Evolutionary conservation across 2,797 vertebrate genomes (phyloP).

Genomic region (Dromococcyx pavoninus): DNA sequence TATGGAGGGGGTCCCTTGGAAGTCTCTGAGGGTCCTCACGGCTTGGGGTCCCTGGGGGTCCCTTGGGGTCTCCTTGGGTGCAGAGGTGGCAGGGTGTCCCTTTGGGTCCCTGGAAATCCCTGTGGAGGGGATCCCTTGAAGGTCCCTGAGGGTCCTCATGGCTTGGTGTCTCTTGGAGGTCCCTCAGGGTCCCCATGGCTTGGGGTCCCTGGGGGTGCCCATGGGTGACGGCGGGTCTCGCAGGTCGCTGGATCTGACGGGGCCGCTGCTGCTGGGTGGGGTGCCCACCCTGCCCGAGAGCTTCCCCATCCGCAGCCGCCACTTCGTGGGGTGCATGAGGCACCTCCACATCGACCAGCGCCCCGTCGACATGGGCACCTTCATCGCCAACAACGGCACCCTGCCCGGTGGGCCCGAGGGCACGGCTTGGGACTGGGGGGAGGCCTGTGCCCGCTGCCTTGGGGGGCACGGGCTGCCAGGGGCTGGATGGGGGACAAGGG

Average conservation of each 20-base stretch:
- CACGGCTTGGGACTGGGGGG: not conserved
- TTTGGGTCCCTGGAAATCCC: no score
- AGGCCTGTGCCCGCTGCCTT: no score
- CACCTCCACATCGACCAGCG: slow-evolving; percentile 88
- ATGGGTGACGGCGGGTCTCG: not conserved
- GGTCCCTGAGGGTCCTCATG: no score
- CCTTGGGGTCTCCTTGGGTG: not conserved
- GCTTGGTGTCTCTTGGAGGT: not conserved
- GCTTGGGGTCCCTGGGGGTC: not conserved
- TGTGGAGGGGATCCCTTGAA: not conserved
- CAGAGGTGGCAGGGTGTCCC: no score
- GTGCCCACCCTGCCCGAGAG: slow-evolving; percentile 91
- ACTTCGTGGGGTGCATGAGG: slow-evolving; percentile 94
- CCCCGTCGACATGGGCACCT: slow-evolving; percentile 89
- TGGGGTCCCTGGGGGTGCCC: not conserved
- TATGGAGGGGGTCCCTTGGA: no score
- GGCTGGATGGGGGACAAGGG: no score
- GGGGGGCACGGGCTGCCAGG: no score
- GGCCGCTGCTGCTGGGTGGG: slow-evolving; percentile 90
- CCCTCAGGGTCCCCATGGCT: not conserved
- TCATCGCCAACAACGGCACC: slow-evolving; percentile 95
- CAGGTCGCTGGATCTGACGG: slow-evolving; percentile 93
- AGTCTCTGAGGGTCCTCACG: no score
- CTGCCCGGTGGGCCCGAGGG: slow-evolving; percentile 78
- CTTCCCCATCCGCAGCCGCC: slow-evolving; percentile 87